A percentile compares a stretch with the other conserved stretches of the same genome.
These are phyloP conservation scores for Chrysocyon brachyurus DNA, from an alignment of 2,797 vertebrate species.

Conservation along the genomic window DNA sequence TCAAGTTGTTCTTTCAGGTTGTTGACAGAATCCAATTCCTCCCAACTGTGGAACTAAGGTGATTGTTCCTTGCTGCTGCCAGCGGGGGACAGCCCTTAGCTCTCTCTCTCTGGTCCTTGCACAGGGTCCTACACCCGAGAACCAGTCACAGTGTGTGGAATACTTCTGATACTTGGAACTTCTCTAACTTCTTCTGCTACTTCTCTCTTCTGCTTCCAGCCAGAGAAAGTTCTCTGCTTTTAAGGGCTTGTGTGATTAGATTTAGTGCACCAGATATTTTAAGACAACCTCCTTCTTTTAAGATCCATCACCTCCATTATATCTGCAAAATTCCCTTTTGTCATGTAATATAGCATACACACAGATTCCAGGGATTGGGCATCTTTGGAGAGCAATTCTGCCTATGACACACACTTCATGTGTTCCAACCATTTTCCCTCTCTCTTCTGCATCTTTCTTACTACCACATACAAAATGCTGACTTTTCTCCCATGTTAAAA, in stretches of 20 bases:
- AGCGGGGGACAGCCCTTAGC: neutral
- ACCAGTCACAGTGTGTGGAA: neutral
- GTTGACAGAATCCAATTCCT: neutral
- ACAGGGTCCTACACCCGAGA: neutral
- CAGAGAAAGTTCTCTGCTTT: constrained; percentile 30
- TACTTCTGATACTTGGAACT: constrained; percentile 19
- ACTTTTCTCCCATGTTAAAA: neutral
- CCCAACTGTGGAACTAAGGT: neutral
- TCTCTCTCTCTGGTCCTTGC: neutral
- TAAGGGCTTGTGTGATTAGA: constrained; percentile 25
- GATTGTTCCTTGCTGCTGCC: neutral
- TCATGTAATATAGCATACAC: neutral
- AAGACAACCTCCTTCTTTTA: neutral
- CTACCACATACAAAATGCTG: neutral
- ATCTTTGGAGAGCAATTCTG: neutral
- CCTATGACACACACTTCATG: neutral
- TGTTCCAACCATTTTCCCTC: neutral
- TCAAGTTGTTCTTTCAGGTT: neutral
- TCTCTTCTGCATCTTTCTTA: constrained; percentile 6
- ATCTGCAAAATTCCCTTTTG: neutral
- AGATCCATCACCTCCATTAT: neutral
- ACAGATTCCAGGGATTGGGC: neutral
- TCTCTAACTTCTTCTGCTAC: neutral
- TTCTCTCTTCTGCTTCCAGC: constrained; percentile 3
- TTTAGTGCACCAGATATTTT: neutral